Evolutionary conservation across 1,140 invertebrate genomes (phyloP).

Genomic region (Saxidomus purpurata): DNA sequence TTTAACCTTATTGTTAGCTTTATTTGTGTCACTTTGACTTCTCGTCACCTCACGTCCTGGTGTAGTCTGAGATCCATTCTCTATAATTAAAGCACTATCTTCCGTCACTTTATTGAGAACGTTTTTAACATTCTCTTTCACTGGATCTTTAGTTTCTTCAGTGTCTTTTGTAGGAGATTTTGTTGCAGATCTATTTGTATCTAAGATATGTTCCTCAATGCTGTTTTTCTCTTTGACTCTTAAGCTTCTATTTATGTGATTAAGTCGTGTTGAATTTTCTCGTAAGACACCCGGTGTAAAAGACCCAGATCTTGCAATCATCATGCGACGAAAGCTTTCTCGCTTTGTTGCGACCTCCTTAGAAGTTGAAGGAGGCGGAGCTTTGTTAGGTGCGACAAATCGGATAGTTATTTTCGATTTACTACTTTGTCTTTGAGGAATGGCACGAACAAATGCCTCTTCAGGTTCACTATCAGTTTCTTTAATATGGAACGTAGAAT

Average conservation of each 20-base stretch:
- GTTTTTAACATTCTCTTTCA: conserved; percentile 61
- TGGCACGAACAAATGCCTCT: conserved; percentile 58
- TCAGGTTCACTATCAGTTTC: conserved; percentile 76
- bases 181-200: conserved; percentile 10
- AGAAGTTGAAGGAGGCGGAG: conserved; percentile 80
- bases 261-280: conserved; percentile 50
- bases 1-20: conserved; percentile 52
- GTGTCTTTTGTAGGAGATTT: conserved; percentile 14
- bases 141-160: conserved; percentile 24
- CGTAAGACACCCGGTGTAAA: conserved; percentile 68
- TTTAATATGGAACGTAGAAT: conserved; percentile 81
- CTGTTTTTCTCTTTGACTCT: conserved; percentile 50
- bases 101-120: conserved; percentile 54
- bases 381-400: conserved; percentile 81
- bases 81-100: conserved; percentile 6
- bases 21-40: conserved; percentile 62
- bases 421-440: conserved; percentile 69
- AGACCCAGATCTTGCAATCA: conserved; percentile 81
- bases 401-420: conserved; percentile 80
- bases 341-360: conserved; percentile 82
- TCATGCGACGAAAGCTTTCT: conserved; percentile 83
- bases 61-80: background rate
- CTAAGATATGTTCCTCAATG: conserved; percentile 59
- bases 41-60: conserved; percentile 42
- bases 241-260: conserved; percentile 46